Evolutionary conservation across 2,113 vertebrate species (phyloP).

Genomic region (Paramormyrops kingsleyae): DNA sequence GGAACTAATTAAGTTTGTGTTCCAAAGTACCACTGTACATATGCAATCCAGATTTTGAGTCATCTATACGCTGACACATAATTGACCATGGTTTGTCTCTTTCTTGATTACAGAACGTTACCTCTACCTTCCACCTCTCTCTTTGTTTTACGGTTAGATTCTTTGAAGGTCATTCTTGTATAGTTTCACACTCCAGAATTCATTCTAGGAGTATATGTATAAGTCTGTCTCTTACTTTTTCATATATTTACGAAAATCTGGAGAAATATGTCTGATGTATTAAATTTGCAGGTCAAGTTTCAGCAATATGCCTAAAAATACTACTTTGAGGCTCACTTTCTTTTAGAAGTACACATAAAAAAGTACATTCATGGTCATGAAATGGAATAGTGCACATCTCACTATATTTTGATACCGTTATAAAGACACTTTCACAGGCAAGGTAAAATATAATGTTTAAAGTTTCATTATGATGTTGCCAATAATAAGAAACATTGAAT

Average conservation of each 20-base stretch:
- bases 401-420: neutral
- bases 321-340: neutral
- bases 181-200: neutral
- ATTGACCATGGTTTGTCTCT: neutral
- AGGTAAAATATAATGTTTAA: slow-evolving; percentile 6
- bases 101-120: neutral
- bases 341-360: neutral
- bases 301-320: neutral
- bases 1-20: no score
- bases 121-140: neutral
- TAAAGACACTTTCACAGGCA: neutral
- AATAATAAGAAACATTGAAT: slow-evolving; percentile 5
- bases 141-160: neutral
- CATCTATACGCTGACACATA: neutral
- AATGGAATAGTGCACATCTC: neutral
- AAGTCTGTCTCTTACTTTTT: neutral
- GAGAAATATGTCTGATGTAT: neutral
- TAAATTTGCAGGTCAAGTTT: neutral
- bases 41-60: neutral
- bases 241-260: neutral
- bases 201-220: neutral
- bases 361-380: neutral
- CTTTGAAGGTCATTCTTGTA: slow-evolving; percentile 4
- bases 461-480: slow-evolving; percentile 5
- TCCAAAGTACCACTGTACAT: neutral